Evolutionary conservation across 2,888 invertebrate species (phyloP), one percentile per base, ranked within the genome.

Genomic region (Ornithoptera alexandrae): DNA sequence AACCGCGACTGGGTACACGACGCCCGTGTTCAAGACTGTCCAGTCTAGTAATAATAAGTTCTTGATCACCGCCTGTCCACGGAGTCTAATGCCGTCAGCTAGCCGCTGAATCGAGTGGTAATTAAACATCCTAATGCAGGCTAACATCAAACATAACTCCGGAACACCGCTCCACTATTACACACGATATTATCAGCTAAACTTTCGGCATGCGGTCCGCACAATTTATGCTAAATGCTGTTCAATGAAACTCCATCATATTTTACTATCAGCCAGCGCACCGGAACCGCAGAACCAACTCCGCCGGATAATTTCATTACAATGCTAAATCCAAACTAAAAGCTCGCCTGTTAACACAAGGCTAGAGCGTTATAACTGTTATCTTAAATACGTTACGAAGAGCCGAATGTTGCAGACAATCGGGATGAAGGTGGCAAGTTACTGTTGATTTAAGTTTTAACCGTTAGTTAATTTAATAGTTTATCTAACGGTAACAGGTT

Each of bases 221-320:
- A 58, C 42, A 63, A 68, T 69, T 69, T 62, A 69, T 46, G 62
- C 58, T 69, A 39, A 69, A 62, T 39, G 62, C 58, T 57, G 57
- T 62, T 69, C 61, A 58, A 69, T 69, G 69, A 65, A 65, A 53
- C 58, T 53, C 64, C 60, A 60, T 66, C 62, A 69, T 66, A 65
- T 65, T 69, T 69, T 62, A 69, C 46, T 30, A 65, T 65, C 57
- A 17, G 62, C 42, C 36, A 39, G 63, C 64, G 60, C 63, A 68
- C 22, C 22, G 58, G 17, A 58, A 64, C 76, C 75, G 62, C 75
- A 72, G 71, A 74, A 75, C 75, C 75, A 75, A 74, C 74, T 75
- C 68, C 68, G 59, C 70, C 76, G 71, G 67, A 72, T 76, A 76
- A 76, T 77, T 74, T 74, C 74, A 76, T 76, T 76, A 77, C 71